Evolutionary conservation across 2,113 vertebrate genomes (phyloP).

Genomic region (Phyllostomus discolor): DNA sequence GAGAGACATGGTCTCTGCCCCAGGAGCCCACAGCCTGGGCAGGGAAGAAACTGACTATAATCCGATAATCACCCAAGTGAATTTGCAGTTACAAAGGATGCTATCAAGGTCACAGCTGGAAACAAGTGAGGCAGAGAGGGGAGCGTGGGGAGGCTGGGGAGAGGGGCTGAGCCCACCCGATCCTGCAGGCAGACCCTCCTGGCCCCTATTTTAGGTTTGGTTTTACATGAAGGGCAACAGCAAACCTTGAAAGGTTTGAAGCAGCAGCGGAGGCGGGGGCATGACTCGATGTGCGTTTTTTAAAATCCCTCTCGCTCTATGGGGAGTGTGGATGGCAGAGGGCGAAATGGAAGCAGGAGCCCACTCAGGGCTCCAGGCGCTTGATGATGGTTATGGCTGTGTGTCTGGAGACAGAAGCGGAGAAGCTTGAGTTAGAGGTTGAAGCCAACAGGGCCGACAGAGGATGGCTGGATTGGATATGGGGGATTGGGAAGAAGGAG

Average conservation of each 20-base stretch:
- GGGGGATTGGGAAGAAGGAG: background rate
- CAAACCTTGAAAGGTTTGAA: background rate
- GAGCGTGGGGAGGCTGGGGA: background rate
- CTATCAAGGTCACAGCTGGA: background rate
- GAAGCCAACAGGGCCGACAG: background rate
- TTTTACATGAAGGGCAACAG: background rate
- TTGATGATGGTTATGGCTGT: background rate
- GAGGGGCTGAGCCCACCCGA: background rate
- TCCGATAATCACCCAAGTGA: background rate
- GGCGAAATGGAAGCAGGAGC: background rate
- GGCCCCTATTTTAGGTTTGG: background rate
- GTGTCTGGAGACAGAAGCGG: background rate
- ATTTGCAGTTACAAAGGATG: background rate
- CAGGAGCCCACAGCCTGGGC: background rate
- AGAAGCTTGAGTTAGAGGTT: background rate
- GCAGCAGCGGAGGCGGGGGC: background rate
- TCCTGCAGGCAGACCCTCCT: background rate
- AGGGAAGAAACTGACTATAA: too few relatives aligned
- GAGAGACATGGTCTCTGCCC: background rate
- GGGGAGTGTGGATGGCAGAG: background rate
- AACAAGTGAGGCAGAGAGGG: background rate
- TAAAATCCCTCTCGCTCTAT: background rate
- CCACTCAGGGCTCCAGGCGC: background rate
- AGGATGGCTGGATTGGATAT: background rate
- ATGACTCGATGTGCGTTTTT: background rate